These are phyloP conservation scores for Drosophila vallismaia DNA, from an alignment of 2,888 invertebrate species.

Conservation along the genomic window DNA sequence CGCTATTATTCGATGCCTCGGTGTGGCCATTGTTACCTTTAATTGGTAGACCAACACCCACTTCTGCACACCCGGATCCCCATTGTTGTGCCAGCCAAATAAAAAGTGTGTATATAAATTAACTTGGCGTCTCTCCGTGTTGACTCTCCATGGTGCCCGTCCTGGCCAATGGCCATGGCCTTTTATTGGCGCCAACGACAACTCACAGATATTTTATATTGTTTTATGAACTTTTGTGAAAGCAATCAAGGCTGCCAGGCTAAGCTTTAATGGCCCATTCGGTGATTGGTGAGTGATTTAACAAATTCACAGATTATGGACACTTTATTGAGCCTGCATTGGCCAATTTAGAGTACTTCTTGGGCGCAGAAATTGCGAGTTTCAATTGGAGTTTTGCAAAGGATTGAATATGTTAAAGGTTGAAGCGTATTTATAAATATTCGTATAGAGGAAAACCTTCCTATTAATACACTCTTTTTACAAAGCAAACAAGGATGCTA, in stretches of 20 bases:
- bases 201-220: slow-evolving; percentile 66
- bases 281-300: slow-evolving; percentile 69
- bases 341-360: slow-evolving; percentile 6
- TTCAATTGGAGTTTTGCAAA: background rate
- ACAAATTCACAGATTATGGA: slow-evolving; percentile 75
- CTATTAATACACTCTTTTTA: too few relatives aligned
- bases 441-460: too few relatives aligned
- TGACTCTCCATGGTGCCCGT: slow-evolving; percentile 49
- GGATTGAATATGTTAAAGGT: too few relatives aligned
- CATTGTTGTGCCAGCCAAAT: slow-evolving; percentile 48
- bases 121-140: slow-evolving; percentile 70
- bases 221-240: slow-evolving; percentile 65
- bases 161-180: background rate
- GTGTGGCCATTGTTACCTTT: slow-evolving; percentile 73
- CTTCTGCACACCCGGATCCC: slow-evolving; percentile 8
- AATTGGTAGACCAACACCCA: slow-evolving; percentile 64
- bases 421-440: too few relatives aligned
- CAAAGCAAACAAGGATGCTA: too few relatives aligned
- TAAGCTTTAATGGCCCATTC: slow-evolving; percentile 13
- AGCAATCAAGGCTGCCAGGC: slow-evolving; percentile 42
- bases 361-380: background rate
- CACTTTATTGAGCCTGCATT: slow-evolving; percentile 59
- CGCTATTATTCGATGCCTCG: slow-evolving; percentile 55
- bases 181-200: slow-evolving; percentile 24
- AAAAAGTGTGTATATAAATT: slow-evolving; percentile 68